These are phyloP conservation scores for Drosophila setosimentum DNA, from an alignment of 2,888 invertebrate genomes.

Conservation along the genomic window DNA sequence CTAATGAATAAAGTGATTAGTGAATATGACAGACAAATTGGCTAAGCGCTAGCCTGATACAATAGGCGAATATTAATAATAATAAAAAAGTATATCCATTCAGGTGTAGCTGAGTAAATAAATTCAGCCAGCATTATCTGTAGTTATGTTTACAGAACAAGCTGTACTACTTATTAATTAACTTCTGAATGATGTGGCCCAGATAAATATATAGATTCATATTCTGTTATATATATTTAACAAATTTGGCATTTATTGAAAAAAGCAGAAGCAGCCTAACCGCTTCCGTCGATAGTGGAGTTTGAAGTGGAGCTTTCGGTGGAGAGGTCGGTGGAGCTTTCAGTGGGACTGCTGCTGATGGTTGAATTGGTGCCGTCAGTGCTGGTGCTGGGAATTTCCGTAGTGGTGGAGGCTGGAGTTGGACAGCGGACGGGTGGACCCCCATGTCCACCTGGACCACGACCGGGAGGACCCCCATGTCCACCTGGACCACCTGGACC, in stretches of 20 bases:
- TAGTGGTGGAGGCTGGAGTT: no score
- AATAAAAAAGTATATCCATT: not conserved
- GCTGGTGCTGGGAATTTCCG: not conserved
- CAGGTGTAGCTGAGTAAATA: not conserved
- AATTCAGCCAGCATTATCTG: not conserved
- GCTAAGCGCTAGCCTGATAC: not conserved
- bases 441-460: not conserved
- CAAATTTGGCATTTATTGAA: not conserved
- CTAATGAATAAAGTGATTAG: not conserved
- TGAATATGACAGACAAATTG: not conserved
- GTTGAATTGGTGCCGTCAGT: not conserved
- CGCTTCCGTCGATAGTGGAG: not conserved
- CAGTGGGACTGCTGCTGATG: constrained; percentile 1
- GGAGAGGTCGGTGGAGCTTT: not conserved
- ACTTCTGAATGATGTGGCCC: not conserved
- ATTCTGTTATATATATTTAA: not conserved
- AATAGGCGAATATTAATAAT: not conserved
- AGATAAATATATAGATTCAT: not conserved
- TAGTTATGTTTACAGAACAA: not conserved
- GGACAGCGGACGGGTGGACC: no score
- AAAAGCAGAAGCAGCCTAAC: not conserved
- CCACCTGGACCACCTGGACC: constrained; percentile 8
- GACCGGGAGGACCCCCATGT: not conserved
- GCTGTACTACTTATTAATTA: no score
- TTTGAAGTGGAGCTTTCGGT: not conserved